Percentiles rank a stretch among this genome's conserved stretches.
Conservation (phyloP, 2,888 invertebrate species). For the Drosophila kambysellisi region DNA sequence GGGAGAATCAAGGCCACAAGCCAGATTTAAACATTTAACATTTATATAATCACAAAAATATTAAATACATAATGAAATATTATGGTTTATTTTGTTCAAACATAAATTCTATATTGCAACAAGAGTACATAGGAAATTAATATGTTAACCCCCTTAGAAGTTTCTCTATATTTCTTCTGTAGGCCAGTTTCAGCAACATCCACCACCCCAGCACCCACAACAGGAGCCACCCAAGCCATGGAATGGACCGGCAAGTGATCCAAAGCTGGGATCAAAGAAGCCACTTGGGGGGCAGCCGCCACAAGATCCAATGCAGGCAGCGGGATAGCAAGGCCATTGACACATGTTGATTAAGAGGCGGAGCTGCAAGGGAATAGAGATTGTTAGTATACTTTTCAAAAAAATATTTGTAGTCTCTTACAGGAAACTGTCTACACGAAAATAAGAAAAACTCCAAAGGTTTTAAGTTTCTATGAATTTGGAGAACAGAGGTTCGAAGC, state of each 20-base stretch:
- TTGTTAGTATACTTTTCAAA: not conserved
- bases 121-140: slow-evolving; percentile 27
- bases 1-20: not conserved
- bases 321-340: slow-evolving; percentile 59
- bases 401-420: slow-evolving; percentile 5
- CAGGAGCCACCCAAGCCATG: slow-evolving; percentile 46
- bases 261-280: slow-evolving; percentile 61
- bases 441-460: slow-evolving; percentile 16
- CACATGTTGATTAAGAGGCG: slow-evolving; percentile 39
- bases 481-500: slow-evolving; percentile 17
- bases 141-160: not conserved
- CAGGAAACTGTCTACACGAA: slow-evolving; percentile 38
- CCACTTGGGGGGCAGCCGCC: slow-evolving; percentile 62
- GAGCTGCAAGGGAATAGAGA: slow-evolving; percentile 16
- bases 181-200: slow-evolving; percentile 41
- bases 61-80: not conserved
- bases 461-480: slow-evolving; percentile 17
- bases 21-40: not conserved
- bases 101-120: not conserved
- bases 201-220: slow-evolving; percentile 53
- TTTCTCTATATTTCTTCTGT: slow-evolving; percentile 52
- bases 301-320: slow-evolving; percentile 52
- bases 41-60: not conserved
- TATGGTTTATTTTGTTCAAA: slow-evolving; percentile 14
- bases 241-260: slow-evolving; percentile 44